Evolutionary conservation across 2,113 vertebrate species (phyloP).

Genomic region (Rhipidura dahli): DNA sequence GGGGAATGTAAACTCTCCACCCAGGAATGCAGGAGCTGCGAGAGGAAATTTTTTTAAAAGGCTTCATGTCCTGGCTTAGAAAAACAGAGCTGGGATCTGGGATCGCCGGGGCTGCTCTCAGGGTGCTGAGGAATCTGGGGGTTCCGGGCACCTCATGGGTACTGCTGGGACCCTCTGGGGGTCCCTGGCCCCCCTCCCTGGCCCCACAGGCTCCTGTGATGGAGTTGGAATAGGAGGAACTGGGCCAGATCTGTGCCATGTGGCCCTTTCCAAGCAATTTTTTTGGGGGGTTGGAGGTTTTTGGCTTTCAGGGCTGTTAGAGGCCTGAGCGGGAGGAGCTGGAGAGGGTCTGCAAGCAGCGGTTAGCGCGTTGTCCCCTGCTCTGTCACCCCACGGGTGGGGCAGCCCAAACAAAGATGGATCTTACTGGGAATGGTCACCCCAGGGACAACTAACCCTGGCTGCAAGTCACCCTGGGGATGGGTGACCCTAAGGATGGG

Average conservation of each 20-base stretch:
- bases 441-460: not conserved
- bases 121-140: not conserved
- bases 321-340: not conserved
- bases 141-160: not conserved
- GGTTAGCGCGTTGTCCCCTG: fast-evolving
- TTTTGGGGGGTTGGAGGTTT: fast-evolving
- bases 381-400: not conserved
- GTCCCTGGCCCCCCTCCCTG: fast-evolving
- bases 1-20: conserved; percentile 47
- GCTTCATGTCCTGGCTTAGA: not conserved
- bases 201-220: not conserved
- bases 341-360: not conserved
- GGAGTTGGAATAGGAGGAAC: not conserved
- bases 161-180: not conserved
- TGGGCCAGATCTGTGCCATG: not conserved
- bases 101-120: fast-evolving
- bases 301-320: not conserved
- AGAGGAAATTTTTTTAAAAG: not conserved
- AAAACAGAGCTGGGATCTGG: not conserved
- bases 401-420: not conserved
- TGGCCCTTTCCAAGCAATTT: not conserved
- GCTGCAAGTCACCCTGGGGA: not conserved
- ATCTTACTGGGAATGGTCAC: not conserved
- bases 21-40: conserved; percentile 43
- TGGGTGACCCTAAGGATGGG: not conserved